These are phyloP conservation scores for Ichneumoninae sp. DNA, from an alignment of 2,888 invertebrate genomes.

Conservation along the genomic window DNA sequence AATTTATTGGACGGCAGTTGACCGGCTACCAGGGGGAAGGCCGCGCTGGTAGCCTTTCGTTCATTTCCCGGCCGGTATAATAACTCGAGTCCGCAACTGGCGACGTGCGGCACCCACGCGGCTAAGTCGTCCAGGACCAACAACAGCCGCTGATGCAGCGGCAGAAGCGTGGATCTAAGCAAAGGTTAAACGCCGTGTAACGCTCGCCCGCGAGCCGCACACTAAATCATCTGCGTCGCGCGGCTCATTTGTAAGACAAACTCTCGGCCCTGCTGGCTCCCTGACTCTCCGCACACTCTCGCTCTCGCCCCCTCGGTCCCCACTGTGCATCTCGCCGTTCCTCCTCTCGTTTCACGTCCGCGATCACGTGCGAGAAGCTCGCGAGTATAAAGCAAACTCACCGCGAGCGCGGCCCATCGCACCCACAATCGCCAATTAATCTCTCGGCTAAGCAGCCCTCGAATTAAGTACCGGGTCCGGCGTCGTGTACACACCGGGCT, in stretches of 20 bases:
- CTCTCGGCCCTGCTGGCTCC: conserved; percentile 71
- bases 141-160: conserved; percentile 62
- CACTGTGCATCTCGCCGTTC: conserved; percentile 19
- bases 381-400: conserved; percentile 69
- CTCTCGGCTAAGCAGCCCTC: conserved; percentile 79
- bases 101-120: conserved; percentile 45
- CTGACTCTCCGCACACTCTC: conserved; percentile 55
- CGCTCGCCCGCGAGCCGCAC: conserved; percentile 63
- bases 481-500: conserved; percentile 39
- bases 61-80: conserved; percentile 30
- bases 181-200: conserved; percentile 76
- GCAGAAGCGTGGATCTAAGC: conserved; percentile 74
- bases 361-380: conserved; percentile 58
- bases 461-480: conserved; percentile 76
- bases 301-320: conserved; percentile 22
- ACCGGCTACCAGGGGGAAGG: conserved; percentile 45
- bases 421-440: conserved; percentile 82
- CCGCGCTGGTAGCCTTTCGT: conserved; percentile 28
- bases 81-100: conserved; percentile 40
- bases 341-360: conserved; percentile 41
- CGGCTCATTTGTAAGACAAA: conserved; percentile 84
- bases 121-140: conserved; percentile 51
- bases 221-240: conserved; percentile 82
- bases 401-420: conserved; percentile 74
- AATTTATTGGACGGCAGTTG: conserved; percentile 65